A percentile compares a stretch with the other conserved stretches of the same genome.
These are phyloP conservation scores for Miniopterus natalensis DNA, from an alignment of 2,113 vertebrate species.

Conservation along the genomic window DNA sequence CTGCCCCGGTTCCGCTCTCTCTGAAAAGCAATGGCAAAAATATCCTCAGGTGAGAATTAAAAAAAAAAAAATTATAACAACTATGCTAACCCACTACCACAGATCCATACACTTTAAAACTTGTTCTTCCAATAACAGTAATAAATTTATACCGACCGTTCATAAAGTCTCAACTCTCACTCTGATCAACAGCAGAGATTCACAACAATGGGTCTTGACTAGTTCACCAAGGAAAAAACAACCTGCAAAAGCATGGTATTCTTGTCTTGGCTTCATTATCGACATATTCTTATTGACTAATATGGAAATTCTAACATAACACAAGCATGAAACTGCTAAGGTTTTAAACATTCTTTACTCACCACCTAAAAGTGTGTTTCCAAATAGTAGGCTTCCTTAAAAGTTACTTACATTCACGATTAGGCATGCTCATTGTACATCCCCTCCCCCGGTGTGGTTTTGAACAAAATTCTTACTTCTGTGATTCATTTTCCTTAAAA, in stretches of 20 bases:
- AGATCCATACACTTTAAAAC: neutral
- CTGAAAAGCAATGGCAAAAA: too few relatives aligned
- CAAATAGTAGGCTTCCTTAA: slow-evolving; percentile 22
- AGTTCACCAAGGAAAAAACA: slow-evolving; percentile 26
- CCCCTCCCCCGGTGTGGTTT: neutral
- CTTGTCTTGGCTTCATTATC: neutral
- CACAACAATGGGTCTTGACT: neutral
- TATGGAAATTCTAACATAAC: neutral
- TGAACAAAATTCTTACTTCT: slow-evolving; percentile 38
- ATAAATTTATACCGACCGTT: neutral
- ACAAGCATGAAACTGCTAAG: neutral
- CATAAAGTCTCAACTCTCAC: slow-evolving; percentile 31
- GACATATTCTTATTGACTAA: neutral
- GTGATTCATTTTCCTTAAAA: slow-evolving; percentile 56
- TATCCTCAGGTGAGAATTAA: too few relatives aligned
- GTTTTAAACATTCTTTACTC: neutral
- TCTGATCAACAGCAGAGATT: neutral
- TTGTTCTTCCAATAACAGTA: neutral
- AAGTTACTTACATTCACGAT: neutral
- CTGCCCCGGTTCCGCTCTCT: too few relatives aligned
- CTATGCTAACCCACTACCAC: neutral
- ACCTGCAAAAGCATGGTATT: neutral
- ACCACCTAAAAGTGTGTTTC: neutral
- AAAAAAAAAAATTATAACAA: neutral
- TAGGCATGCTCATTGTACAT: neutral